phyloP scores from a whole-genome alignment of 2,888 invertebrate species.

The Globia sparganii region DNA sequence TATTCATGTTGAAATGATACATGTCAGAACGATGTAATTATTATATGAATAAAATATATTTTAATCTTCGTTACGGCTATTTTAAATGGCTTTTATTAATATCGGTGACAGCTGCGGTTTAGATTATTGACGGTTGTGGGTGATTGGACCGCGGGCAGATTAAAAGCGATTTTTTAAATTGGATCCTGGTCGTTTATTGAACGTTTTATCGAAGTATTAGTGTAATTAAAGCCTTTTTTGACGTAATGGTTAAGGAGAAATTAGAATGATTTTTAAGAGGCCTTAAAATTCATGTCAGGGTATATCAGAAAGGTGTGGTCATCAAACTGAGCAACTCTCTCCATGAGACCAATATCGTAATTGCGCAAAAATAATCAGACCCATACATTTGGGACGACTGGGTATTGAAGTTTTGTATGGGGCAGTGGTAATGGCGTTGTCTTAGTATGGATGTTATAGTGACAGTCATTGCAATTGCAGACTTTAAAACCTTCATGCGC shows the following conservation, averaged over 20 bases:
- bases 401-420: not conserved
- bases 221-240: not conserved
- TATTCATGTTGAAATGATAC: not conserved
- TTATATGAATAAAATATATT: not conserved
- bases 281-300: not conserved
- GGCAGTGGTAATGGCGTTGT: not conserved
- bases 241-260: not conserved
- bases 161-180: slow-evolving; percentile 31
- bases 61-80: not conserved
- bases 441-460: not conserved
- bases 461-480: not conserved
- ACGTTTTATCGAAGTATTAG: not conserved
- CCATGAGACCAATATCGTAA: not conserved
- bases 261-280: not conserved
- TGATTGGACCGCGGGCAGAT: slow-evolving; percentile 13
- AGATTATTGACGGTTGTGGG: slow-evolving; percentile 7
- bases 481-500: not conserved
- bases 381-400: not conserved
- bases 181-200: slow-evolving; percentile 1
- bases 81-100: slow-evolving; percentile 21
- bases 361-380: not conserved
- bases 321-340: not conserved
- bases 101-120: slow-evolving; percentile 23
- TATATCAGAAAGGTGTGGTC: not conserved
- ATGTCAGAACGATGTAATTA: not conserved